Base-by-base conservation (phyloP, 2,888 invertebrate species). In the Metellina segmentata region DNA sequence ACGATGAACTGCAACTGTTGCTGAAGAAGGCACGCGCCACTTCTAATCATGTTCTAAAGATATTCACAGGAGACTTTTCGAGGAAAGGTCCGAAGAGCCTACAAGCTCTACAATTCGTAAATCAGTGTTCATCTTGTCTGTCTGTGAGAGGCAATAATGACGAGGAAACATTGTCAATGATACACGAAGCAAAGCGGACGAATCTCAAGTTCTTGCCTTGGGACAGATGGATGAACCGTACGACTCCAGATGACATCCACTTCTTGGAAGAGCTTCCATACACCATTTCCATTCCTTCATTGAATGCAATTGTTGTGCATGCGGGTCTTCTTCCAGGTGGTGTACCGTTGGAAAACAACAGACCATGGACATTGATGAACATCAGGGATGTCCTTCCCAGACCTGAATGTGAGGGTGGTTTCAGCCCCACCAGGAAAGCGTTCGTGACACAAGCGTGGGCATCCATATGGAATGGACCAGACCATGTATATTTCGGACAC, bases 401-500 rank as follows among this genome's bases (percentile, higher is more conserved):
- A 16, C 93, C 93, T 49, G 74, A 88, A 71, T 78, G 72, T 16
- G 48, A 61, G 5, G 93, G 89, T 4, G 81, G 90, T 1, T 93
- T 92, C 7, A 77, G 94, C 13, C 83, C 87, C 11, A 93, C 93
- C 0, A 83, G 93, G 8, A 94, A 94, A 53, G 81, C n/a, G 0
- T 93, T 49, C 19, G 90, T 89, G 20, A 95, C 95, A 0, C 93
- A 93, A 6, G 93, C 94, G 0, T 95, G 95, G 95, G 94, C 94
- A 7, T 92, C 94, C 2, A 20, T 93, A 16, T 95, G 95, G 95
- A 82, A 78, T 0, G 95, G 95, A 1, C 95, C 95, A 1, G 93
- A 94, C 70, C 95, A 95, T 93, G 94, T 95, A 8, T 95, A 94
- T 92, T 95, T 94, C 90, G 95, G 95, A 34, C 95, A 95, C 85